Percentiles rank a stretch among this genome's conserved stretches.
Evolutionary conservation across 2,888 invertebrate species (phyloP).

Genomic region (Anorthoa munda): DNA sequence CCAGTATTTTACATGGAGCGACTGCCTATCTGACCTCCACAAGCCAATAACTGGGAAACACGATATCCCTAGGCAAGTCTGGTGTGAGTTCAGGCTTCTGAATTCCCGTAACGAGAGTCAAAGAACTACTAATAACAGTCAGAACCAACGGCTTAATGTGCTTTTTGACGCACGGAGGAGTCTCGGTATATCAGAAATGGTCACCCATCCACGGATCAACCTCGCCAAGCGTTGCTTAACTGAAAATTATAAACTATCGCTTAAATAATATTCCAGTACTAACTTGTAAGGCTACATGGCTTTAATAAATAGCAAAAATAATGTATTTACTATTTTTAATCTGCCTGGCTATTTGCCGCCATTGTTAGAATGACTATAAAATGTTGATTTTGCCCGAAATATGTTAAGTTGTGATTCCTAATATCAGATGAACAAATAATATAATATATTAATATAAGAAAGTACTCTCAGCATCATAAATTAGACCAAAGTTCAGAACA

Average conservation of each 20-base stretch:
- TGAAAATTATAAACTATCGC: conserved; percentile 10
- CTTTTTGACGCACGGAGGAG: no score
- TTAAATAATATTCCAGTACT: conserved; percentile 29
- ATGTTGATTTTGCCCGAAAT: neutral
- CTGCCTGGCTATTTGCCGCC: conserved; percentile 23
- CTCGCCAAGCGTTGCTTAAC: no score
- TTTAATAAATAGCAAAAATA: conserved; percentile 43
- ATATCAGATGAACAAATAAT: conserved; percentile 6
- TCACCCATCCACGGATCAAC: no score
- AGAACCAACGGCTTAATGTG: no score
- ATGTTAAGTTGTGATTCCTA: conserved; percentile 10
- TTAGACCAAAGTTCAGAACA: neutral
- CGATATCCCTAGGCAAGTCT: no score
- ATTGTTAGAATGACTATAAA: conserved; percentile 6
- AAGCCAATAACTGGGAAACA: no score
- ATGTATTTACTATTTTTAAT: conserved; percentile 23
- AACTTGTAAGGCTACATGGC: conserved; percentile 37
- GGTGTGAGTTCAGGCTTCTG: no score
- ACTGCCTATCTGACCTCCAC: no score
- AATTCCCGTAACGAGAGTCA: no score
- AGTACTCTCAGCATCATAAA: neutral
- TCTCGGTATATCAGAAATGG: no score
- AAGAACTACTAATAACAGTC: no score
- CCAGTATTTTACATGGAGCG: no score
- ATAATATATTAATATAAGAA: neutral